Conservation (phyloP, 2,888 invertebrate genomes). For the Dione vanillae region DNA sequence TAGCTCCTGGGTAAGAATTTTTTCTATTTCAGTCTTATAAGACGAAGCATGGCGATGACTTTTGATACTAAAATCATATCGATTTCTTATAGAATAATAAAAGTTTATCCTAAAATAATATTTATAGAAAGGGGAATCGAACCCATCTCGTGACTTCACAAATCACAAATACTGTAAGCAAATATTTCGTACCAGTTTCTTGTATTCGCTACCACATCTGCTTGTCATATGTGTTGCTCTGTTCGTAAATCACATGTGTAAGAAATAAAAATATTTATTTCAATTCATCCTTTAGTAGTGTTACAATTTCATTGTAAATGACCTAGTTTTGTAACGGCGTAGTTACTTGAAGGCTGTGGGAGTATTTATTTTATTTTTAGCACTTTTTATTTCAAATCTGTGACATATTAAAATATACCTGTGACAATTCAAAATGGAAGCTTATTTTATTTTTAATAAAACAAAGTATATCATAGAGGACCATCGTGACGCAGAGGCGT, state of each 20-base stretch:
- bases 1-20: too few relatives aligned
- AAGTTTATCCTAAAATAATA: neutral
- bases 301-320: conserved; percentile 16
- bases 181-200: conserved; percentile 30
- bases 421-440: too few relatives aligned
- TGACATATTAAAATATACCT: too few relatives aligned
- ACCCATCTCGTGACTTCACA: too few relatives aligned
- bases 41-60: too few relatives aligned
- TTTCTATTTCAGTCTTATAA: too few relatives aligned
- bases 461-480: too few relatives aligned
- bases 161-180: neutral
- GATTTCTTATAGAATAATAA: too few relatives aligned
- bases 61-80: too few relatives aligned
- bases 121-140: neutral
- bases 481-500: too few relatives aligned
- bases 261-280: conserved; percentile 30
- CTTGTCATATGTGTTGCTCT: conserved; percentile 66
- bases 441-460: too few relatives aligned
- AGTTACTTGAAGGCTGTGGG: conserved; percentile 7
- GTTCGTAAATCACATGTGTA: conserved; percentile 61
- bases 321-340: conserved; percentile 33
- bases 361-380: conserved; percentile 16
- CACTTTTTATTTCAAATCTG: neutral
- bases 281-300: conserved; percentile 21
- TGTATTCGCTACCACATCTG: conserved; percentile 62